Conservation (phyloP, 2,888 invertebrate genomes). For the Halictus ligatus region DNA sequence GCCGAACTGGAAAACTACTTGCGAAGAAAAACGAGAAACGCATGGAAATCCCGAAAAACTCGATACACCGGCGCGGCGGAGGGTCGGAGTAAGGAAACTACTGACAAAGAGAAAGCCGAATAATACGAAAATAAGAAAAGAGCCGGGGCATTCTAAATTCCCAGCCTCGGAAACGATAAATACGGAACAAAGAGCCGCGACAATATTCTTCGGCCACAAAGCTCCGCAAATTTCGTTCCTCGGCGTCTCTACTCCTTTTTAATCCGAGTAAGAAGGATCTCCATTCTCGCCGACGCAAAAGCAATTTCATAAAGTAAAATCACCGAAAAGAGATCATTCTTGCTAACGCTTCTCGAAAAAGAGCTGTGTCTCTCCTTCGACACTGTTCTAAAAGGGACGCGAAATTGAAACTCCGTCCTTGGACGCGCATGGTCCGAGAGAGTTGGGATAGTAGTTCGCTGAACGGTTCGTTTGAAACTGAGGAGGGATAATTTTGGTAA, state of each 20-base stretch:
- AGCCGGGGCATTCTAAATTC: neutral
- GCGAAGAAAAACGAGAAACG: neutral
- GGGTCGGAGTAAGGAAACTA: neutral
- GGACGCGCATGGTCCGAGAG: neutral
- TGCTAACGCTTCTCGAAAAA: neutral
- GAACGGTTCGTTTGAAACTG: neutral
- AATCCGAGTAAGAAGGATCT: conserved; percentile 1
- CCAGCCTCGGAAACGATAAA: conserved; percentile 8
- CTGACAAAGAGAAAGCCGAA: neutral
- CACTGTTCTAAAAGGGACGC: neutral
- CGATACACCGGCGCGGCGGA: neutral
- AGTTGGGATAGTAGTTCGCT: neutral
- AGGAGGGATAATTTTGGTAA: neutral
- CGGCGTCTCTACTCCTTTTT: neutral
- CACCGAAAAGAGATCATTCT: neutral
- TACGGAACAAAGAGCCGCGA: neutral
- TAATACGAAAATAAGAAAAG: neutral
- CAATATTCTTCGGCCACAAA: neutral
- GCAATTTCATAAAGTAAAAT: neutral
- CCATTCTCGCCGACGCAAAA: no score
- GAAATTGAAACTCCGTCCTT: neutral
- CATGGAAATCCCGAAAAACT: conserved; percentile 3
- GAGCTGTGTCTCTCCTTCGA: neutral
- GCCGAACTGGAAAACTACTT: neutral
- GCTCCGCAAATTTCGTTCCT: neutral